A percentile compares a stretch with the other conserved stretches of the same genome.
Conservation (phyloP, 2,888 invertebrate species). For the Taphrorychus bicolor region DNA sequence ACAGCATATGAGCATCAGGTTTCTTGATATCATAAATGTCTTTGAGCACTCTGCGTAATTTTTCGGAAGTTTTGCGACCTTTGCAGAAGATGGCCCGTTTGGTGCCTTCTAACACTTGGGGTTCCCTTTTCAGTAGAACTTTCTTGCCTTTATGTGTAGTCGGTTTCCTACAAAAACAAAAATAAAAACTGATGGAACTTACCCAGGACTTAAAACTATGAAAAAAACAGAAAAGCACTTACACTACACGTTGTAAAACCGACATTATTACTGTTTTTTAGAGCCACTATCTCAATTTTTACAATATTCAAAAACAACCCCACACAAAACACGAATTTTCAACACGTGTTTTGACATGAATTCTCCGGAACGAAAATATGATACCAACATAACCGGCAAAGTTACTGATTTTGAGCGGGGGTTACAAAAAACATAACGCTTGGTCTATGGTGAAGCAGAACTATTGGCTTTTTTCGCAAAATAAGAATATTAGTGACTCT, state of each 20-base stretch:
- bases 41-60: constrained; percentile 75
- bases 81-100: constrained; percentile 86
- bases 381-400: not conserved
- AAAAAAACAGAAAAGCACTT: constrained; percentile 46
- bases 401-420: not conserved
- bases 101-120: constrained; percentile 87
- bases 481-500: too few relatives aligned
- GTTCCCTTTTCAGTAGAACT: constrained; percentile 79
- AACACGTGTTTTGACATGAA: constrained; percentile 53
- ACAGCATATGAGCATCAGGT: constrained; percentile 78
- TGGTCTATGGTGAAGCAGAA: too few relatives aligned
- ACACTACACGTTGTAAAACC: constrained; percentile 59
- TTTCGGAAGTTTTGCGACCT: constrained; percentile 81
- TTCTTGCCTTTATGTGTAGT: constrained; percentile 89
- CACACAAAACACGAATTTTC: constrained; percentile 27
- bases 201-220: not conserved
- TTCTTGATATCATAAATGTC: constrained; percentile 89
- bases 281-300: constrained; percentile 15
- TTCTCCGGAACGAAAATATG: not conserved
- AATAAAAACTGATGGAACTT: not conserved
- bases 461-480: too few relatives aligned
- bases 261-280: constrained; percentile 51
- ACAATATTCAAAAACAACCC: constrained; percentile 22
- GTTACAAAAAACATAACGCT: too few relatives aligned
- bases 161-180: constrained; percentile 74